Percentiles rank a stretch among this genome's conserved stretches.
These are phyloP conservation scores for Fringilla coelebs DNA, from an alignment of 2,797 vertebrate genomes.

Conservation along the genomic window DNA sequence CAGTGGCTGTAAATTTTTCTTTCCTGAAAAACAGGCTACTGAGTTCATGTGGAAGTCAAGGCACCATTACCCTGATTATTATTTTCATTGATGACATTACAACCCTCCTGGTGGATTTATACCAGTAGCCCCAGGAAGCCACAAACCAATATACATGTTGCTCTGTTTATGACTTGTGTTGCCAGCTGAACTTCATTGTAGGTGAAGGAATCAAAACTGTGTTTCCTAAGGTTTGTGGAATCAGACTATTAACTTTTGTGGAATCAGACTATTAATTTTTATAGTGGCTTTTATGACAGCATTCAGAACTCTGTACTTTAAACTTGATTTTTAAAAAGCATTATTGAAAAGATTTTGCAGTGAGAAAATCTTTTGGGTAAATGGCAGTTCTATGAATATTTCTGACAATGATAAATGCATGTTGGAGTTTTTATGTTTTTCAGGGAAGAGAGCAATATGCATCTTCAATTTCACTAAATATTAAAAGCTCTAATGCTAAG, in stretches of 20 bases:
- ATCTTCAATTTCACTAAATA: neutral
- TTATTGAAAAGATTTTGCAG: neutral
- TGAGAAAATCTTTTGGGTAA: neutral
- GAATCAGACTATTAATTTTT: neutral
- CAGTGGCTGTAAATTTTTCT: neutral
- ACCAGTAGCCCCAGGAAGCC: neutral
- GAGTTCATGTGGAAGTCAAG: neutral
- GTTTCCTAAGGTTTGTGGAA: neutral
- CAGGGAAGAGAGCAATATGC: neutral
- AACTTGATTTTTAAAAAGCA: neutral
- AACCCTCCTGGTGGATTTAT: neutral
- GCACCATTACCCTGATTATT: neutral
- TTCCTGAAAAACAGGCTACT: neutral
- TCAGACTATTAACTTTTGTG: slow-evolving; percentile 1
- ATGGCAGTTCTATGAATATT: neutral
- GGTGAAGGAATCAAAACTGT: accelerated
- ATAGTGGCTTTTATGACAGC: neutral
- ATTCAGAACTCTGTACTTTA: neutral
- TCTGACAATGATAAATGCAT: neutral
- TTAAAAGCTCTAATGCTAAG: neutral
- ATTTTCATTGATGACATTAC: neutral
- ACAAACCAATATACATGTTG: neutral
- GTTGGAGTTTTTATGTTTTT: neutral
- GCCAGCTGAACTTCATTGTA: neutral
- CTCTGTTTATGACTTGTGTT: neutral